These are phyloP conservation scores for Champsocephalus gunnari DNA, from an alignment of 2,797 vertebrate genomes.

Conservation along the genomic window DNA sequence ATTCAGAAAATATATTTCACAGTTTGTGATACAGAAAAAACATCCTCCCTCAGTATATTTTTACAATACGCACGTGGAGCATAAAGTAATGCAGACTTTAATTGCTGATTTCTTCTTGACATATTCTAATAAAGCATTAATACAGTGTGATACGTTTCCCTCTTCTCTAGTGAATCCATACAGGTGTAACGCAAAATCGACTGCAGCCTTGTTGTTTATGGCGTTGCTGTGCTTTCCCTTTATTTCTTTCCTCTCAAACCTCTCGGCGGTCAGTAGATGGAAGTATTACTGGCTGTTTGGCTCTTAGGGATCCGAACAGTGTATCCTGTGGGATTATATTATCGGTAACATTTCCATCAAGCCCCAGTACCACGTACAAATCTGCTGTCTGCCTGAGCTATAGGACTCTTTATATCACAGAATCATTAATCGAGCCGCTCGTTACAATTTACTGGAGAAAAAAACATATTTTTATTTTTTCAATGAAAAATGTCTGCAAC, in stretches of 20 bases:
- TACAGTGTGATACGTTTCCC: constrained; percentile 46
- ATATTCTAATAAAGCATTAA: constrained; percentile 51
- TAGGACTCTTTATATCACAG: constrained; percentile 64
- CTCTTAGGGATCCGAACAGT: constrained; percentile 31
- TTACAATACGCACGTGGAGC: neutral
- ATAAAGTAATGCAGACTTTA: constrained; percentile 7
- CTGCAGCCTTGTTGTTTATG: constrained; percentile 40
- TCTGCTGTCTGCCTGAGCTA: constrained; percentile 64
- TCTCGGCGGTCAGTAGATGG: constrained; percentile 23
- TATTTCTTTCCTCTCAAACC: constrained; percentile 26
- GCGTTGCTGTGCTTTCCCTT: constrained; percentile 18
- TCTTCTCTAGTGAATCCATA: constrained; percentile 24
- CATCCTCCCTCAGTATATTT: neutral
- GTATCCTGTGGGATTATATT: constrained; percentile 50
- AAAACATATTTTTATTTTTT: neutral
- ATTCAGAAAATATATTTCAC: constrained; percentile 1
- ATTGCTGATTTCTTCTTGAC: constrained; percentile 26
- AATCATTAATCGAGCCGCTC: constrained; percentile 45
- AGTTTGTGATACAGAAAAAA: neutral
- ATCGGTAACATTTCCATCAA: constrained; percentile 63
- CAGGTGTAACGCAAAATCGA: constrained; percentile 23
- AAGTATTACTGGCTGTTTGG: constrained; percentile 29
- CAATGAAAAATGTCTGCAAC: neutral
- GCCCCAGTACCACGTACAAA: constrained; percentile 48
- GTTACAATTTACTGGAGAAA: constrained; percentile 26